These are phyloP conservation scores for Temnopleurus reevesii DNA, from an alignment of 53 echinoderm and acorn worm species.

Conservation along the genomic window DNA sequence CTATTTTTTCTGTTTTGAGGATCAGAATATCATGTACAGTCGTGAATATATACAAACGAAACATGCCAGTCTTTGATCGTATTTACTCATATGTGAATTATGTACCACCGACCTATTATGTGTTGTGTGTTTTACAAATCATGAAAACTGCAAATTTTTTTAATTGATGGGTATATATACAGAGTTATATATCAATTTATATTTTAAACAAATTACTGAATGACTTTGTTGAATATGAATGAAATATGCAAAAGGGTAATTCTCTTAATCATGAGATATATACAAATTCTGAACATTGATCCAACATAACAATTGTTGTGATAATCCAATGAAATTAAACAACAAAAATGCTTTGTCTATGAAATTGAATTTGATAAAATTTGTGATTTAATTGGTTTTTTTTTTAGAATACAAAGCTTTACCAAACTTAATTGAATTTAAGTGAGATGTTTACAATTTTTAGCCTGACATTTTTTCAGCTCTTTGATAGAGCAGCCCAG, in stretches of 20 bases:
- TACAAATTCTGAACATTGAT: no score
- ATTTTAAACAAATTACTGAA: constrained; percentile 38
- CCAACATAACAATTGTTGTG: no score
- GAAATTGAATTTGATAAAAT: no score
- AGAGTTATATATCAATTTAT: constrained; percentile 50
- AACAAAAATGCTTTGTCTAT: no score
- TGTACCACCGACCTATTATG: constrained; percentile 10
- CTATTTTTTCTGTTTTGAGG: no score
- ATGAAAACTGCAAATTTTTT: not conserved
- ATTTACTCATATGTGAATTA: not conserved
- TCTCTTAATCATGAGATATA: no score
- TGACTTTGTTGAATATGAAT: not conserved
- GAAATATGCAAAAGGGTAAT: constrained; percentile 54
- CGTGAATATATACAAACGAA: not conserved
- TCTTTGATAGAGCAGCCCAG: not conserved
- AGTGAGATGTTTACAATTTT: no score
- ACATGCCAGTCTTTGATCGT: not conserved
- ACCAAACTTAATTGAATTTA: no score
- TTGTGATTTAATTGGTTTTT: no score
- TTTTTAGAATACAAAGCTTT: no score
- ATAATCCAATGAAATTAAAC: no score
- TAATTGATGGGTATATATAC: constrained; percentile 11
- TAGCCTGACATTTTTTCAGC: no score
- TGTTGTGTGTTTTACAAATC: constrained; percentile 23
- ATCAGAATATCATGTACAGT: not conserved